Conservation (phyloP, 1,140 invertebrate species). For the Periplaneta americana region DNA sequence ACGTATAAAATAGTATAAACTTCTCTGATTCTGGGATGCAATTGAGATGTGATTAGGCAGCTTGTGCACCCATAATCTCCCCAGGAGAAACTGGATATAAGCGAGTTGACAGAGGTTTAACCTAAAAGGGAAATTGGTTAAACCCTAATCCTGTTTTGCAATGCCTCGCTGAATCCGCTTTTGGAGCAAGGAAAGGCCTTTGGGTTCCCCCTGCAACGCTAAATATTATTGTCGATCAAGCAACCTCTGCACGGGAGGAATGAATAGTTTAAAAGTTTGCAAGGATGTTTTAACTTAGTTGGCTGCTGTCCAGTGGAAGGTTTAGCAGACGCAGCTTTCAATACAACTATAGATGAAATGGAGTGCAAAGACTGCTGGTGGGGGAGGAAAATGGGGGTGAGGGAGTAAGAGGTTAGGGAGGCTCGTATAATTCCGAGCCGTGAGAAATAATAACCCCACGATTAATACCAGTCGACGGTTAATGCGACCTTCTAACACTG, state of each 20-base stretch:
- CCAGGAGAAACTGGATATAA: background rate
- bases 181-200: background rate
- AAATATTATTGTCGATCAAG: slow-evolving; percentile 10
- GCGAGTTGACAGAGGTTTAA: slow-evolving; percentile 6
- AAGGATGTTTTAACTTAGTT: background rate
- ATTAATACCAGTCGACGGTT: no score
- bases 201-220: background rate
- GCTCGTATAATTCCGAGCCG: no score
- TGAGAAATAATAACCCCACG: no score
- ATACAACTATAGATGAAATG: background rate
- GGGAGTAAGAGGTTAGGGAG: no score
- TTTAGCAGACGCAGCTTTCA: background rate
- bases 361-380: background rate
- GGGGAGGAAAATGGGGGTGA: background rate
- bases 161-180: slow-evolving; percentile 3
- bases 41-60: background rate
- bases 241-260: background rate
- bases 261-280: background rate
- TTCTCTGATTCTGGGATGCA: no score
- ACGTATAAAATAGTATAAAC: no score
- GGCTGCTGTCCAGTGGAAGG: background rate
- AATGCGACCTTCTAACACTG: no score
- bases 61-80: background rate
- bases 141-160: slow-evolving; percentile 11
- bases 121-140: slow-evolving; percentile 9